A percentile compares a stretch with the other conserved stretches of the same genome.
phyloP scores from a whole-genome alignment of 2,888 invertebrate genomes.

The Temnothorax rugatulus region DNA sequence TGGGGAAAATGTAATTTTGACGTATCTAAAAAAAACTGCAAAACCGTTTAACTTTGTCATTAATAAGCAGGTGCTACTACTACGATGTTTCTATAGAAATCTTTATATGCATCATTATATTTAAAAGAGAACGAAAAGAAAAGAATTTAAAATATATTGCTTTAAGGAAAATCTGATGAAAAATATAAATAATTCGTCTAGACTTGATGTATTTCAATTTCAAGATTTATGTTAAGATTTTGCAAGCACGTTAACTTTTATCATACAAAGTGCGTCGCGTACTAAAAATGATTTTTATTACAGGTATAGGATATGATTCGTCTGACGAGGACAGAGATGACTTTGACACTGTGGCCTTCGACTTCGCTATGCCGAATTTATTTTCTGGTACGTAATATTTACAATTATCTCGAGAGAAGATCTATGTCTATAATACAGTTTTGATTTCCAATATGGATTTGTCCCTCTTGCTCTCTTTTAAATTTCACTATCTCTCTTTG shows the following conservation, averaged over 20 bases:
- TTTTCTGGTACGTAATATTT: constrained; percentile 38
- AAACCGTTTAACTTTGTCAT: neutral
- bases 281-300: constrained; percentile 29
- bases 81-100: neutral
- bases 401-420: neutral
- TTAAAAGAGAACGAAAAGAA: neutral
- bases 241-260: neutral
- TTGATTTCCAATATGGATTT: neutral
- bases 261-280: neutral
- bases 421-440: neutral
- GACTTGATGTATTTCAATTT: neutral
- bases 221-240: neutral
- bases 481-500: neutral
- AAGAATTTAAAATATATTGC: neutral
- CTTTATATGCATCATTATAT: neutral
- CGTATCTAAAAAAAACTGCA: neutral
- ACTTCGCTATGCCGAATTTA: neutral
- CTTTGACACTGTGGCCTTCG: neutral
- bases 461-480: neutral
- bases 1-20: neutral
- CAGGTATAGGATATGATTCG: constrained; percentile 72
- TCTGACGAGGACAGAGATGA: constrained; percentile 40
- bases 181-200: neutral
- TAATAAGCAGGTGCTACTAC: neutral
- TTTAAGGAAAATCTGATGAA: neutral